Evolutionary conservation across 2,113 vertebrate species (phyloP), one percentile per base, ranked within the genome.

Genomic region (Gopherus flavomarginatus): DNA sequence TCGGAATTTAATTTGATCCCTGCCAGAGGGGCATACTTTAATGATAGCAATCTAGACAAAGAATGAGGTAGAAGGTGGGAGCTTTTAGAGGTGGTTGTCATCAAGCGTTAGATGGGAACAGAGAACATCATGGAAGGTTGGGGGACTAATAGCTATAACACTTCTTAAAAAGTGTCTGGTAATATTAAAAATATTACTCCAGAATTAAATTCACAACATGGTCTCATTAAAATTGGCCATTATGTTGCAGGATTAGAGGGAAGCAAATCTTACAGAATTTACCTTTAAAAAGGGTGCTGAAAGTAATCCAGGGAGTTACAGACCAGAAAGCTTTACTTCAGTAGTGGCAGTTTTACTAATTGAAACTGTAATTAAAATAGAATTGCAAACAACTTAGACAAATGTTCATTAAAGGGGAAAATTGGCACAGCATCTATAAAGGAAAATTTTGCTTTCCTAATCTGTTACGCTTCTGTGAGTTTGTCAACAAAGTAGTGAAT

Each of bases 1-100:
- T 88, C 22, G 21, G 92, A 94, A 92, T 96, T 96, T 97, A 96
- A 96, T 89, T 31, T 97, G 95, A 94, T 90, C 96, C 65, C 44
- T 94, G 85, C 81, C 56, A 69, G 57, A 38, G 22, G 57, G 42
- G 13, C 84, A 13, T 8, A 42, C 83, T 94, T 95, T 91, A 83
- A 91, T 79, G 84, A 8, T 31, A 16, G 59, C 14, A 19, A 56
- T 57, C 49, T 80, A 54, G 59, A 86, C 82, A 90, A 88, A 54
- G 52, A 78, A 56, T 31, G 31, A 88, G 53, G 21, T 53, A 89
- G 90, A 72, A 69, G 11, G 0, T 92, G 88, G 77, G 35, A 62
- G 1, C 54, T 90, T n/a, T 93, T 2, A 3, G 10, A 49, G 86
- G 1, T 85, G 81, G 47, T 87, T 42, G 72, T 79, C 69, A 26